Base-by-base conservation (phyloP, 2,797 vertebrate species). In the Rhinichthys osculus region DNA sequence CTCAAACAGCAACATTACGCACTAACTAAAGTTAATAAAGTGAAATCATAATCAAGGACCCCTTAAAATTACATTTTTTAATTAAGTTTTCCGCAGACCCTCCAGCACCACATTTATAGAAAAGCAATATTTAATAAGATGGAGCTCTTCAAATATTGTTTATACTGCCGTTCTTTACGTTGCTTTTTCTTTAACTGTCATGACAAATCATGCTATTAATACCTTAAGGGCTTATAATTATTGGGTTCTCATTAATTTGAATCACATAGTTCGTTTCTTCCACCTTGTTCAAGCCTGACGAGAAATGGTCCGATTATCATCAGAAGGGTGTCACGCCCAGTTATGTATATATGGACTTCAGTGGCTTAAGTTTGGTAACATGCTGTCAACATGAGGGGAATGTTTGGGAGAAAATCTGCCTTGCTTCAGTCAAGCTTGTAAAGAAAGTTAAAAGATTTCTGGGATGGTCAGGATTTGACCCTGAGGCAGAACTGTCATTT, bases 151-250 rank as follows among this genome's bases (percentile, higher is more conserved):
- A 78, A 62, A 79, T 77, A 35, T 35, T 74, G 35, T 59, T 85
- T 16, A 30, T 38, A 52, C 23, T 27, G 21, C 59, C 27, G 27
- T 84, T 78, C 50, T 62, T 17, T 35, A 19, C 7, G 5, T 33
- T 33, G 64, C 27, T 23, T 54, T 13, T 21, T 76, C 67, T 78
- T 84, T 80, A 64, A 52, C 40, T 40, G 35, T 44, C 72, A 16
- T 62, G 67, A 69, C 81, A 88, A 87, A 85, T 86, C 74, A 77
- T 71, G 67, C 42, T 80, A 87, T 85, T 72, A 80, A 74, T 73
- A 42, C 38, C 27, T 81, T 86, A 50, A 76, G 19, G 69, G 27
- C 30, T 59, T 44, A 40, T 83, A 87, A 88, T 90, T 84, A 87
- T 62, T 66, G 59, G 76, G 73, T 82, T 87, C 59, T 69, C 47